Evolutionary conservation across 2,797 vertebrate species (phyloP).

Genomic region (Alectoris magna): DNA sequence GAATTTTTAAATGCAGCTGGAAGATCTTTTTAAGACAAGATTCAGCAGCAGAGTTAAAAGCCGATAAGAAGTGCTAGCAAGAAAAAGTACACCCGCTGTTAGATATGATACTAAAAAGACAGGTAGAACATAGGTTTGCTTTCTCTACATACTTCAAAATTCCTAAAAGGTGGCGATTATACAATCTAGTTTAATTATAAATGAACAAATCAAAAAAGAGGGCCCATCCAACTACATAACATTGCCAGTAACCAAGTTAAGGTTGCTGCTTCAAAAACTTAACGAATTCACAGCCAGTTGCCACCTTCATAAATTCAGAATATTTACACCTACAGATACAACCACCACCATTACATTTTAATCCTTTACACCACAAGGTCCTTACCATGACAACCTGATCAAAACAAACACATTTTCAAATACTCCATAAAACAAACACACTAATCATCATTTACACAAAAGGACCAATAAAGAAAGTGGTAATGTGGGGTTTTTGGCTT

Average conservation of each 20-base stretch:
- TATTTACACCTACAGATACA: neutral
- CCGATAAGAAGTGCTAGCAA: neutral
- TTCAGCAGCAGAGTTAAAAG: neutral
- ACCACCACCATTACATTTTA: neutral
- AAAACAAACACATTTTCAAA: neutral
- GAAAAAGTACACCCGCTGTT: neutral
- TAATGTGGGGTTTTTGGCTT: neutral
- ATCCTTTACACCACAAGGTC: neutral
- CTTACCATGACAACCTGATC: neutral
- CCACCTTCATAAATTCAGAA: neutral
- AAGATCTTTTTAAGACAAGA: neutral
- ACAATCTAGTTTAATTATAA: neutral
- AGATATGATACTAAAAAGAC: neutral
- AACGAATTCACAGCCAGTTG: neutral
- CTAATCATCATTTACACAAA: neutral
- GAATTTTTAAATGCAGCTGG: neutral
- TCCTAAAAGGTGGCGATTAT: neutral
- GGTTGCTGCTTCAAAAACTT: neutral
- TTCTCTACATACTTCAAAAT: neutral
- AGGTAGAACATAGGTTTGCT: neutral
- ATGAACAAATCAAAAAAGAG: neutral
- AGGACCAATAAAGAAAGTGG: neutral
- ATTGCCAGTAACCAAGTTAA: fast-evolving
- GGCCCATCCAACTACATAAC: neutral
- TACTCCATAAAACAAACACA: neutral